A percentile compares a stretch with the other conserved stretches of the same genome.
These are phyloP conservation scores for Drosophila pallidifrons DNA, from an alignment of 1,140 invertebrate genomes.

Conservation along the genomic window DNA sequence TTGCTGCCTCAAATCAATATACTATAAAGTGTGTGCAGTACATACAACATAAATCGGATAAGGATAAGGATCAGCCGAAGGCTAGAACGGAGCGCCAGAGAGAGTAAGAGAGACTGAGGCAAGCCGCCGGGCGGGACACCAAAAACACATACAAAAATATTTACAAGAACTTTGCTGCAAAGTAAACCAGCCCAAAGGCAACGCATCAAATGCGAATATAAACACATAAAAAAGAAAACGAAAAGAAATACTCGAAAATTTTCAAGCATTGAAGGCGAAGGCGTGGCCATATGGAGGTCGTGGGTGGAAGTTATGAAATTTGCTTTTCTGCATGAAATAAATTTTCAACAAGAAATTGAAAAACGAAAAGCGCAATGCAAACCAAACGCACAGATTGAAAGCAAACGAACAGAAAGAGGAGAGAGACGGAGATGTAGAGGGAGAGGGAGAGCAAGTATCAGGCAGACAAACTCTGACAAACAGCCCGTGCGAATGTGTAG, in stretches of 20 bases:
- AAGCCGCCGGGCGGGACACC: slow-evolving; percentile 33
- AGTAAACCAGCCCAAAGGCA: slow-evolving; percentile 52
- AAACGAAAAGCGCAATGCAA: slow-evolving; percentile 51
- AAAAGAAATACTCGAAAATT: slow-evolving; percentile 8
- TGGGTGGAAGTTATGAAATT: slow-evolving; percentile 51
- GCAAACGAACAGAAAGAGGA: slow-evolving; percentile 45
- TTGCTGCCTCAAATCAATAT: slow-evolving; percentile 44
- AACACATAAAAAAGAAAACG: slow-evolving; percentile 58
- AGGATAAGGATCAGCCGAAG: slow-evolving; percentile 40
- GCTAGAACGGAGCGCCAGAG: neutral
- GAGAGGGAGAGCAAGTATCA: neutral
- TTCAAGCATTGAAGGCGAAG: slow-evolving; percentile 18
- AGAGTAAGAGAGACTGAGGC: neutral
- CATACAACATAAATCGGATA: slow-evolving; percentile 58
- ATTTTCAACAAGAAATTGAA: slow-evolving; percentile 75
- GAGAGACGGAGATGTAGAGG: no score
- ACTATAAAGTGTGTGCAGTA: slow-evolving; percentile 10
- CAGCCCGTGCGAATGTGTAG: slow-evolving; percentile 42
- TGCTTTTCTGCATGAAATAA: slow-evolving; percentile 68
- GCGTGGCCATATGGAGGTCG: neutral
- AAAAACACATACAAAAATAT: slow-evolving; percentile 62
- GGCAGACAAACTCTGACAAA: slow-evolving; percentile 48
- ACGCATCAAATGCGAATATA: slow-evolving; percentile 65
- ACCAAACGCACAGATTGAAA: slow-evolving; percentile 64
- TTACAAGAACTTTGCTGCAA: slow-evolving; percentile 68